Conservation (phyloP, 2,888 invertebrate species). For the Cheilosia grossa region DNA sequence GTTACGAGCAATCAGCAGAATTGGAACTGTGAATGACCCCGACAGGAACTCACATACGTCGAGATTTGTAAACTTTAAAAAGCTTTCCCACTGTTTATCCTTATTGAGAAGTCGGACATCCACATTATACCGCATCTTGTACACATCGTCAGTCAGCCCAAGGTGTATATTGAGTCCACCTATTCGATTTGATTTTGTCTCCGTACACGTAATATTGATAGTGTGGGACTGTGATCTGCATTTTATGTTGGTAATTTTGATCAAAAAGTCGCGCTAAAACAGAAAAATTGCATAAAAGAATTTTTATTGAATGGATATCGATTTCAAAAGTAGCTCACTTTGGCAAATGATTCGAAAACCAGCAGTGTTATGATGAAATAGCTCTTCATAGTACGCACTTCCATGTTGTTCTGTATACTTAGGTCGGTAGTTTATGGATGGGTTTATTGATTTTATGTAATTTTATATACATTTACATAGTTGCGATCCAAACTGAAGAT, state of each 20-base stretch:
- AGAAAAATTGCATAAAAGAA: no score
- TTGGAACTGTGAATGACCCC: constrained; percentile 32
- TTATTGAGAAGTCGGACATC: constrained; percentile 23
- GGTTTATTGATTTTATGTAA: no score
- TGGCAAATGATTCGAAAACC: background rate
- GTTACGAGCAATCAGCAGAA: constrained; percentile 40
- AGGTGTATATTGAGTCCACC: constrained; percentile 33
- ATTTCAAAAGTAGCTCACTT: background rate
- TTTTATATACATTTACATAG: background rate
- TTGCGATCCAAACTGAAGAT: constrained; percentile 4
- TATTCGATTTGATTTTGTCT: constrained; percentile 49
- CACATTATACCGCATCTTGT: constrained; percentile 41
- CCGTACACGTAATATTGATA: constrained; percentile 33
- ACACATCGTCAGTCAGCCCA: constrained; percentile 19
- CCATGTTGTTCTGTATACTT: no score
- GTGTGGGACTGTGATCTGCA: constrained; percentile 18
- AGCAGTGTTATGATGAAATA: background rate
- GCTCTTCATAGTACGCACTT: no score
- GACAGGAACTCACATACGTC: constrained; percentile 58
- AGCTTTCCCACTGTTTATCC: constrained; percentile 23
- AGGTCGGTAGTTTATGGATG: no score
- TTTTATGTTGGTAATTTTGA: constrained; percentile 24
- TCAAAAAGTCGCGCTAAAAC: constrained; percentile 46
- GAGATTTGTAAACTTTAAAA: constrained; percentile 40
- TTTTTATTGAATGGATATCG: no score